Base-by-base conservation (phyloP, 2,888 invertebrate genomes). In the Drepana falcataria region DNA sequence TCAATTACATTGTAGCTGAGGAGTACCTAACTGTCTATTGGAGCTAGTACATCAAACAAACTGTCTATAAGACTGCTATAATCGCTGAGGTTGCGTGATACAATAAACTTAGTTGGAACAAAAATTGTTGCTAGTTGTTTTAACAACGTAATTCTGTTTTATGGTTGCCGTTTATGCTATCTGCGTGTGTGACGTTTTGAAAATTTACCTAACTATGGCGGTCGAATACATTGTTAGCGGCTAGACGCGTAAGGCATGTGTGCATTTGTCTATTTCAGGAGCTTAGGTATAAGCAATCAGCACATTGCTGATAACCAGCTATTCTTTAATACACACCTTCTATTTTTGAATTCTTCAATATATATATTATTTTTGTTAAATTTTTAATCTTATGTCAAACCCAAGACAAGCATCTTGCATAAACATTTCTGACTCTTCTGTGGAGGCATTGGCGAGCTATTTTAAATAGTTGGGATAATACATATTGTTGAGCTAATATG, bases 371-470 rank as follows among this genome's bases (percentile, higher is more conserved):
- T 21, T 21, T 21, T 21, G 21, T 21, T 21, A 21, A 21, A 21
- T 44, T 44, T 6, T 3, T 9, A 9, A 9, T 44, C 44, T 44
- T 9, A 9, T 9, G 6, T 44, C 44, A 9, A 47, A 52, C 41
- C 41, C 44, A 47, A 52, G 81, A 85, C 83, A 82, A 84, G 79
- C 71, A 85, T 87, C 84, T 84, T 79, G 73, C 81, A 77, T 81
- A 85, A 85, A 84, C 80, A 83, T 78, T 77, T 76, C 73, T 75
- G 81, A 79, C 81, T 77, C 72, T 74, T 69, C 73, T 68, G 74
- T 67, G 71, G 66, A 62, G 67, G 6, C 6, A 44, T 44, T 44
- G 55, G 55, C 60, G 55, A 52, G 59, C 73, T 61, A 74, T 57
- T 57, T 65, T 73, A 64, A 9, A 48, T 52, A 35, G 41, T 65